Evolutionary conservation across 2,113 vertebrate genomes (phyloP).

Genomic region (Hippocampus mohnikei): DNA sequence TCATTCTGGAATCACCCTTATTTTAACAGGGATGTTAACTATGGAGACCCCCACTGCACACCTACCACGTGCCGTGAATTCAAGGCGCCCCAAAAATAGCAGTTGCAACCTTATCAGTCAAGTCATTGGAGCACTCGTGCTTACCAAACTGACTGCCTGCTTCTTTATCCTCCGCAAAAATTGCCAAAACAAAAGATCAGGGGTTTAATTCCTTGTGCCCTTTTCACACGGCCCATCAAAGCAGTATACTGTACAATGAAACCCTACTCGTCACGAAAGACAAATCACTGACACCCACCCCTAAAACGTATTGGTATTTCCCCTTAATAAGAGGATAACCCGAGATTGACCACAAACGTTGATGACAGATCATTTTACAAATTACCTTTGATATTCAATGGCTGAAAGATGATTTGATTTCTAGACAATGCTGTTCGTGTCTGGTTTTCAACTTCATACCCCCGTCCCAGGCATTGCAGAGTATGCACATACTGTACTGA

Average conservation of each 20-base stretch:
- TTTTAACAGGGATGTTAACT: neutral
- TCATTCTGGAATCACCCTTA: neutral
- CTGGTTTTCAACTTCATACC: too few relatives aligned
- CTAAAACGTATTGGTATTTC: neutral
- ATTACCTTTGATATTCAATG: too few relatives aligned
- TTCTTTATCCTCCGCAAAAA: neutral
- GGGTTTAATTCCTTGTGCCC: neutral
- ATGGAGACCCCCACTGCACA: neutral
- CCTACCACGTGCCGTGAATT: conserved; percentile 11
- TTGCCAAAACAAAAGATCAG: conserved; percentile 1
- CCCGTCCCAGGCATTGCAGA: too few relatives aligned
- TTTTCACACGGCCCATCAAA: neutral
- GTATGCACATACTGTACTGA: too few relatives aligned
- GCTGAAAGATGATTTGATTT: too few relatives aligned
- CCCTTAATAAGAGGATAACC: too few relatives aligned
- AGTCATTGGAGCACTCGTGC: neutral
- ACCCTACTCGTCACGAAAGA: too few relatives aligned
- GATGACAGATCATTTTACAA: too few relatives aligned
- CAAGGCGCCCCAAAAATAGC: conserved; percentile 45
- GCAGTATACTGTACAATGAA: neutral
- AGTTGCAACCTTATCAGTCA: conserved; percentile 37
- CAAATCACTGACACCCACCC: neutral
- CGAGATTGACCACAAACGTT: too few relatives aligned
- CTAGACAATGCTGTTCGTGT: too few relatives aligned
- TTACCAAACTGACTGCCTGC: neutral